Base-by-base conservation (phyloP, 2,888 invertebrate genomes). In the Allygus modestus region DNA sequence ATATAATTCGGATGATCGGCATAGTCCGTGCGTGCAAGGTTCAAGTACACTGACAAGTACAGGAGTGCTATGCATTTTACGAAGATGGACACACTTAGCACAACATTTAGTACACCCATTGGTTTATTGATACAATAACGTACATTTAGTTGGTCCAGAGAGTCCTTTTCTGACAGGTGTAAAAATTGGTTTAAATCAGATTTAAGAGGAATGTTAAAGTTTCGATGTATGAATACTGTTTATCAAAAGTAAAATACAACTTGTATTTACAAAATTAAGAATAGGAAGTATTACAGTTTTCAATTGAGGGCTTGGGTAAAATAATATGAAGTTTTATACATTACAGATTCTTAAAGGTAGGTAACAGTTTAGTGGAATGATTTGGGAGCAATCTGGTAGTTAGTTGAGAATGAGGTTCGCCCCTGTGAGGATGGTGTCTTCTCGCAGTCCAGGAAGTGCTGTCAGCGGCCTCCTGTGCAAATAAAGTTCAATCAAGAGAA, bases 351-450 rank as follows among this genome's bases (percentile, higher is more conserved):
- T 5, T 79, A 15, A 58, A 58, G 26, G 58, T 23, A 58, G 58
- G 33, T 31, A 33, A 23, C n/a, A 58, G 31, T 15, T 33, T 11
- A 0, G 79, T 7, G 33, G 46, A n/a, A 58, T 1, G n/a, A 51
- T 28, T 23, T 17, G 51, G 1, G 43, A 1, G 20, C 20, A 26
- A 31, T 15, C 17, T n/a, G 20, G n/a, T 12, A 37, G 23, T 41
- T 83, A 83, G 58, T 83, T 83, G 58, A 83, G 83, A n/a, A 83
- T 83, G 9, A 83, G 58, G 43, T 83, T 75, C 17, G 75, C 83
- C 23, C 83, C 83, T 23, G 83, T 61, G 7, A 83, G 83, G 41
- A 83, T 83, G 20, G 83, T 75, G 41, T 83, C 83, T 17, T 83
- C 83, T 23, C 83, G 73, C 23, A 83, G 58, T 2, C 83, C 75